Evolutionary conservation across 2,888 invertebrate genomes (phyloP), one percentile per base, ranked within the genome.

Genomic region (Clivina fossor): DNA sequence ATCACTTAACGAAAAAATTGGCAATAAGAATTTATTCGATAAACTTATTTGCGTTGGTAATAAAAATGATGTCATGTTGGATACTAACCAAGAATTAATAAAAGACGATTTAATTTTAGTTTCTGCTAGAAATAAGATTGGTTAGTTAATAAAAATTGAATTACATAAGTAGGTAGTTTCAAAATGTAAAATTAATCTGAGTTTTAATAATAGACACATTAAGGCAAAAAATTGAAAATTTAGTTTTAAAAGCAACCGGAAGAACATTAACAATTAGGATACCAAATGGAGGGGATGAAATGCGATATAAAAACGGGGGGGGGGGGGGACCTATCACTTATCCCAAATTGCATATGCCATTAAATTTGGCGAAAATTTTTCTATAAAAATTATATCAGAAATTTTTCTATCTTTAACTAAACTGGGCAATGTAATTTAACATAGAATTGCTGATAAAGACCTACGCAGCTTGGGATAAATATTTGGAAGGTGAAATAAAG

Each of bases 11-110:
- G 61, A 65, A n/a, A 68, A 73, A 51, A 59, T 68, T 24, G 70
- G 73, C 46, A 67, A 76, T 2, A 50, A 69, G 26, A 69, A 76
- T 49, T 68, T 81, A 19, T 59, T 78, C 22, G 64, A 75, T 2
- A 76, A 76, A 58, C 76, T 90, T 47, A 79, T 90, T 16, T 80
- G 82, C 63, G 85, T 90, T 24, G 86, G 83, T 43, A 92, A 91
- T 71, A 91, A 91, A 74, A 76, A 80, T 58, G 90, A 90, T 73
- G n/a, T n/a, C n/a, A 69, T 83, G 32, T 51, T 78, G 2, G 55
- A 65, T 9, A 58, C 58, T 33, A 51, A 51, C 28, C 59, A 56
- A 16, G 58, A 60, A 18, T 46, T 50, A 57, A 28, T 56, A 22
- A 51, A 63, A 28, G 41, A 62, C 35, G 60, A 66, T 56, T 43